These are phyloP conservation scores for Lumbricus terrestris DNA, from an alignment of 2,888 invertebrate genomes.

Conservation along the genomic window DNA sequence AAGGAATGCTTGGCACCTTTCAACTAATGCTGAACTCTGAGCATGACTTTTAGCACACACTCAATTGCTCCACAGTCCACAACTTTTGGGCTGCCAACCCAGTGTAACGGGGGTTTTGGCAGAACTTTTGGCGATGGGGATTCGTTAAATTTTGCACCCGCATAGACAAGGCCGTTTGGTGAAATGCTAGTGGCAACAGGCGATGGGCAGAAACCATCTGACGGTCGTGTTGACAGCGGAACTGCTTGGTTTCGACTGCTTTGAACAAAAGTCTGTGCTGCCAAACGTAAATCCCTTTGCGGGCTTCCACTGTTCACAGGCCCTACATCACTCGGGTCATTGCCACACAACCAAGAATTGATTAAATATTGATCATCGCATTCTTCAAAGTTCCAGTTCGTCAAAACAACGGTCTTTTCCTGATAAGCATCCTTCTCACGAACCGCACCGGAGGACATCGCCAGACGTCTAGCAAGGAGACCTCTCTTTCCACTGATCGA, in stretches of 20 bases:
- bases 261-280: background rate
- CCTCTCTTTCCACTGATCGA: background rate
- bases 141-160: conserved; percentile 79
- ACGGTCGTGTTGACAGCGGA: background rate
- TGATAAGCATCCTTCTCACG: background rate
- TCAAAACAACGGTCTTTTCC: background rate
- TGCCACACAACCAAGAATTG: background rate
- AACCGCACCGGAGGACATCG: background rate
- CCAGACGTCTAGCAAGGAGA: background rate
- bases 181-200: background rate
- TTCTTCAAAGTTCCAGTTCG: background rate
- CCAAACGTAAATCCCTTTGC: background rate
- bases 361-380: background rate
- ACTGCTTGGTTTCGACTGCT: background rate
- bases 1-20: conserved; percentile 4
- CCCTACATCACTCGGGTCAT: background rate
- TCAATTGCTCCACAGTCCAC: conserved; percentile 45
- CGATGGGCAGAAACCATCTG: background rate
- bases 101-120: conserved; percentile 78
- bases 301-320: background rate
- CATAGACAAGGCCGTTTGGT: conserved; percentile 55
- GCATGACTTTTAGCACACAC: conserved; percentile 52
- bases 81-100: conserved; percentile 63
- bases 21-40: conserved; percentile 47
- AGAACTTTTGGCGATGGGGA: conserved; percentile 76